These are phyloP conservation scores for Strigamia maritima DNA, from an alignment of 2,888 invertebrate genomes.

Conservation along the genomic window DNA sequence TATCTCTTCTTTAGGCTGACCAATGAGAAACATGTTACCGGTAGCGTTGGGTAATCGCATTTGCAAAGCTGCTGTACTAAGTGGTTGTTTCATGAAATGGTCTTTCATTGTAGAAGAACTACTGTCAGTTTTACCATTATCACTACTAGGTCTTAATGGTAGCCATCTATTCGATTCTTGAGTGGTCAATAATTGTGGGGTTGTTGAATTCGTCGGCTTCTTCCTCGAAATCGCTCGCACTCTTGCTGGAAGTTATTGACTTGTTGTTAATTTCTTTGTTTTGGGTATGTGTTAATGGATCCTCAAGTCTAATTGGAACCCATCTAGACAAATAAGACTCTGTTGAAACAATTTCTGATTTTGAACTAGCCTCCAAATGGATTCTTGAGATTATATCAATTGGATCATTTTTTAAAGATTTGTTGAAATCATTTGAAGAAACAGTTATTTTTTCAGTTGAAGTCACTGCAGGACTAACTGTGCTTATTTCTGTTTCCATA, in stretches of 20 bases:
- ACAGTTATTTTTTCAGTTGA: background rate
- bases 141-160: background rate
- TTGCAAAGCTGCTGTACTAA: background rate
- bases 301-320: background rate
- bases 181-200: background rate
- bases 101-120: background rate
- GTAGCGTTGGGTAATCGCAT: background rate
- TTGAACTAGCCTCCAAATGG: background rate
- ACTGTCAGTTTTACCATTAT: background rate
- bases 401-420: background rate
- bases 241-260: background rate
- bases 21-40: conserved; percentile 14
- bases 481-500: background rate
- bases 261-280: background rate
- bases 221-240: background rate
- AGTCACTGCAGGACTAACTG: background rate
- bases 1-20: background rate
- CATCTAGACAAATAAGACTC: background rate
- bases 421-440: background rate
- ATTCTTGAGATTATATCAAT: background rate
- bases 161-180: background rate
- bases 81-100: background rate
- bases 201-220: background rate
- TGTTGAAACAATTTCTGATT: background rate
- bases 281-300: background rate